Conservation (phyloP, 1,140 invertebrate genomes). For the Cherax destructor region DNA sequence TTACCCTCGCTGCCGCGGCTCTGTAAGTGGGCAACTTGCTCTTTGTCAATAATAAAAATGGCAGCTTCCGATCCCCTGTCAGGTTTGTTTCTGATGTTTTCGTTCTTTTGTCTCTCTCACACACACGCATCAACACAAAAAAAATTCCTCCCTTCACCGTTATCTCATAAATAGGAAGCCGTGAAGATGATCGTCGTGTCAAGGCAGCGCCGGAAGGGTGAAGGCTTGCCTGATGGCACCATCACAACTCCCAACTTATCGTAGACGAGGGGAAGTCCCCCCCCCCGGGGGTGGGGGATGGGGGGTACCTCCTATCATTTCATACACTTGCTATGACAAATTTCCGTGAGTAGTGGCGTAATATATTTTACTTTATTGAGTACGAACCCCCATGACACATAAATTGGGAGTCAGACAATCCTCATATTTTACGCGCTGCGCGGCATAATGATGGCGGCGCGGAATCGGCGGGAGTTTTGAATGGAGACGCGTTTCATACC, state of each 20-base stretch:
- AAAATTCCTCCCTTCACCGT: background rate
- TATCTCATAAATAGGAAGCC: background rate
- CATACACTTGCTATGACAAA: constrained; percentile 34
- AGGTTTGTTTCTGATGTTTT: background rate
- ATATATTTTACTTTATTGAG: constrained; percentile 56
- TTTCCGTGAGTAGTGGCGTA: constrained; percentile 47
- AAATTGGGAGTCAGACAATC: constrained; percentile 50
- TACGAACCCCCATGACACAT: constrained; percentile 52
- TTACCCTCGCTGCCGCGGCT: too few species aligned
- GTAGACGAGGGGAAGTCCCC: background rate
- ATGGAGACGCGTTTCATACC: constrained; percentile 23
- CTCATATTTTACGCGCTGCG: constrained; percentile 43
- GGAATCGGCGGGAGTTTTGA: constrained; percentile 43
- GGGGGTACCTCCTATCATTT: constrained; percentile 16
- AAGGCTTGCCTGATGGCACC: background rate
- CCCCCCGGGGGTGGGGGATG: background rate
- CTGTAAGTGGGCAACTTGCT: too few species aligned
- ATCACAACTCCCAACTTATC: background rate
- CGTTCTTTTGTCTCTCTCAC: background rate
- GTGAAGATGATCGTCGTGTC: constrained; percentile 12
- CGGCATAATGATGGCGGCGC: constrained; percentile 38
- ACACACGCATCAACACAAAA: background rate
- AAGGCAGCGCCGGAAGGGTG: background rate
- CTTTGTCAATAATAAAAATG: background rate
- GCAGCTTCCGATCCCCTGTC: background rate